phyloP scores from a whole-genome alignment of 2,888 invertebrate genomes.

The Gnatocerus cornutus region DNA sequence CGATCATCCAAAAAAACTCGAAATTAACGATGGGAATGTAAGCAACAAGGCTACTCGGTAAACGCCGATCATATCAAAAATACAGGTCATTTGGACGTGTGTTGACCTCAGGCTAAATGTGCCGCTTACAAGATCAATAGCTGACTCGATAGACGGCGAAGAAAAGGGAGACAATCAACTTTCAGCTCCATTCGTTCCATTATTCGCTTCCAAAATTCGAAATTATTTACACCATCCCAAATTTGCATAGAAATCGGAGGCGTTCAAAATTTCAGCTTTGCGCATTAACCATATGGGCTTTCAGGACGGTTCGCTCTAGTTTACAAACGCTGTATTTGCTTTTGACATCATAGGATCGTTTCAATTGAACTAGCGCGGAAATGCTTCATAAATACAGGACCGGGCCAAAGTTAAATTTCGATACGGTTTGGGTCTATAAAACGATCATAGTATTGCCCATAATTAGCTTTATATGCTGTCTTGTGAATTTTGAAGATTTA shows the following conservation, averaged over 20 bases:
- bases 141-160: slow-evolving; percentile 14
- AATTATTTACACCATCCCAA: neutral
- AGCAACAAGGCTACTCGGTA: neutral
- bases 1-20: neutral
- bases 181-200: slow-evolving; percentile 7
- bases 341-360: no score
- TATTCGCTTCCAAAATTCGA: neutral
- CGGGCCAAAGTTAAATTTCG: no score
- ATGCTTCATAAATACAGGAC: no score
- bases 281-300: slow-evolving; percentile 1
- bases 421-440: no score
- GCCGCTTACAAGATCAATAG: slow-evolving; percentile 17
- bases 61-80: slow-evolving; percentile 18
- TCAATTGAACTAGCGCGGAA: no score
- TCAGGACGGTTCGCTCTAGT: no score
- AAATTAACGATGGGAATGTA: neutral
- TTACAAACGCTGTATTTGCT: neutral
- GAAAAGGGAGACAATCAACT: slow-evolving; percentile 1
- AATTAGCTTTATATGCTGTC: no score
- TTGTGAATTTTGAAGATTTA: no score
- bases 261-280: neutral
- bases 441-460: no score
- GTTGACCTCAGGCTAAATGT: slow-evolving; percentile 30
- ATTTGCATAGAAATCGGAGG: slow-evolving; percentile 16
- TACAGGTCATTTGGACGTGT: slow-evolving; percentile 37